Evolutionary conservation across 2,113 vertebrate species (phyloP).

Genomic region (western clawed frog (Xenopus tropicalis)): DNA sequence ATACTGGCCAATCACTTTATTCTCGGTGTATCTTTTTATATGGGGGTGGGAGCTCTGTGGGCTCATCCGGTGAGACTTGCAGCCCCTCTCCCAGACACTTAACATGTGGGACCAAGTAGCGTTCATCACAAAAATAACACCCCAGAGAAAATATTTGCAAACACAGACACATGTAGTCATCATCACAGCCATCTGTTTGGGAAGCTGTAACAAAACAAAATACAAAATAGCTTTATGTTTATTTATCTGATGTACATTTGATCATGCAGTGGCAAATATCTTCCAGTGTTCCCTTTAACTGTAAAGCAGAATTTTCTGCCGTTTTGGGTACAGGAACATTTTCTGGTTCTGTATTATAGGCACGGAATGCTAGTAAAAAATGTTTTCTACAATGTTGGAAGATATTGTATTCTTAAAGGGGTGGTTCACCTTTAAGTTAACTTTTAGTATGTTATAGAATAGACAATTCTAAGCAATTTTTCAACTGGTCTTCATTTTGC

Average conservation of each 20-base stretch:
- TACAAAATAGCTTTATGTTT: background rate
- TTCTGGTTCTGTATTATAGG: too few species aligned
- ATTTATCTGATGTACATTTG: background rate
- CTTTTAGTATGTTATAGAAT: too few species aligned
- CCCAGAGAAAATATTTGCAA: slow-evolving; percentile 41
- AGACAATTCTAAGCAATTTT: too few species aligned
- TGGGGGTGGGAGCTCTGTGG: slow-evolving; percentile 3
- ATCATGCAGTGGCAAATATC: background rate
- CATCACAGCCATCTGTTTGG: slow-evolving; percentile 27
- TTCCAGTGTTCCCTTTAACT: too few species aligned
- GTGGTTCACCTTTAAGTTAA: too few species aligned
- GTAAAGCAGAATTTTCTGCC: too few species aligned
- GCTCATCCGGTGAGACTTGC: slow-evolving; percentile 18
- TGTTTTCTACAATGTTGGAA: too few species aligned
- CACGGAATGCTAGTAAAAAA: too few species aligned
- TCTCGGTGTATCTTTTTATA: slow-evolving; percentile 1
- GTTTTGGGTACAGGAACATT: too few species aligned
- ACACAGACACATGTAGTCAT: slow-evolving; percentile 33
- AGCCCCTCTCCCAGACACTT: slow-evolving; percentile 6
- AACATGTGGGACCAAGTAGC: slow-evolving; percentile 15
- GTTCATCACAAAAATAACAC: slow-evolving; percentile 20
- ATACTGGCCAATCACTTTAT: slow-evolving; percentile 7
- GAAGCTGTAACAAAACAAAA: slow-evolving; percentile 5
- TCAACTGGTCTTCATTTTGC: too few species aligned
- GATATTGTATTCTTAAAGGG: too few species aligned